A percentile compares a stretch with the other conserved stretches of the same genome.
phyloP scores from a whole-genome alignment of 2,113 vertebrate species.

The Sylvilagus bachmani region DNA sequence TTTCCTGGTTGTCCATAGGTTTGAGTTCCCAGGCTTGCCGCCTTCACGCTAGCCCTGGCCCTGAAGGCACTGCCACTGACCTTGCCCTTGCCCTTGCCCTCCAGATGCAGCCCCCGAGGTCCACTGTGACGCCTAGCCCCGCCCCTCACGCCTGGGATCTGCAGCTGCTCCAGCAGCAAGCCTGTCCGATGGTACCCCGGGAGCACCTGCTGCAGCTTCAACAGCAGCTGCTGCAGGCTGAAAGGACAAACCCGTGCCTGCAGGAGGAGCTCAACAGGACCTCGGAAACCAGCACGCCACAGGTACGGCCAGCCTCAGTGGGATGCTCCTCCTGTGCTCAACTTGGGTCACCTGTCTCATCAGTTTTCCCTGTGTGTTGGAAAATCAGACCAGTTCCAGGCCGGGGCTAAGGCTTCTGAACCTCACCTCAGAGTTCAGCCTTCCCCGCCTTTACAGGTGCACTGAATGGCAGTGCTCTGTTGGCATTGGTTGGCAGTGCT shows the following conservation, averaged over 20 bases:
- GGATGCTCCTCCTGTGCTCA: background rate
- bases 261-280: conserved; percentile 89
- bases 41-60: background rate
- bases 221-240: conserved; percentile 90
- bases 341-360: fast-evolving
- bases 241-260: conserved; percentile 88
- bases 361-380: conserved; percentile 68
- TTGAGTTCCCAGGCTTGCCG: background rate
- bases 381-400: conserved; percentile 81
- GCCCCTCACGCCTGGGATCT: conserved; percentile 78
- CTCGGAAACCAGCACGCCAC: conserved; percentile 89
- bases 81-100: background rate
- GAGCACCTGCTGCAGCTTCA: conserved; percentile 92
- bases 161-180: conserved; percentile 86
- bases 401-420: background rate
- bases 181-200: conserved; percentile 89
- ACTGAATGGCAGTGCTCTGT: background rate
- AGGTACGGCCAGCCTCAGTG: conserved; percentile 87
- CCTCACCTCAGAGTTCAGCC: background rate
- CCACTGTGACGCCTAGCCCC: conserved; percentile 86
- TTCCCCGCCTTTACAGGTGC: background rate
- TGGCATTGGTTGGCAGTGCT: background rate
- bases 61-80: background rate
- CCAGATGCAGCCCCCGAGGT: conserved; percentile 87
- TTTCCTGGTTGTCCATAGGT: background rate